Percentiles rank a stretch among this genome's conserved stretches.
phyloP scores from a whole-genome alignment of 2,888 invertebrate species.

The Idaea biselata region DNA sequence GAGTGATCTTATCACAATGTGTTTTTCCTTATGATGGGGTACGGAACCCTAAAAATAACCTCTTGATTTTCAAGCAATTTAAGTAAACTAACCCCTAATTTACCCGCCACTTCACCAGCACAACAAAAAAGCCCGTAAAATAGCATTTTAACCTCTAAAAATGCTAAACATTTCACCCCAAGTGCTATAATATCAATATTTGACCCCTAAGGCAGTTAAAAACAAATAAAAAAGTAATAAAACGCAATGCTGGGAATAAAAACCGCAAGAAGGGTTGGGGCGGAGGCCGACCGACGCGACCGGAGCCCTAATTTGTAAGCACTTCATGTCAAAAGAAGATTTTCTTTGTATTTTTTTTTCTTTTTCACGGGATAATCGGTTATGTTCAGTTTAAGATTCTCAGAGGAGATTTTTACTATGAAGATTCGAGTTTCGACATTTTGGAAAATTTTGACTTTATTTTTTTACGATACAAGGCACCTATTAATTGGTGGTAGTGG shows the following conservation, averaged over 20 bases:
- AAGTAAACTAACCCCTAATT: neutral
- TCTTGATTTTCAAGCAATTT: neutral
- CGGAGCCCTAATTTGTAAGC: neutral
- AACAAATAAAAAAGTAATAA: slow-evolving; percentile 80
- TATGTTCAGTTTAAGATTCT: neutral
- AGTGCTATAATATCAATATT: slow-evolving; percentile 41
- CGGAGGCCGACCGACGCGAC: neutral
- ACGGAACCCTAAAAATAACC: neutral
- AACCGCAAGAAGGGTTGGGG: slow-evolving; percentile 1
- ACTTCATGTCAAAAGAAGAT: slow-evolving; percentile 1
- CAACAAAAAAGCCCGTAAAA: neutral
- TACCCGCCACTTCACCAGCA: neutral
- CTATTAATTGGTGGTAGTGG: too few species aligned
- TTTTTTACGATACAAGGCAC: too few species aligned
- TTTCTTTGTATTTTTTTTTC: neutral
- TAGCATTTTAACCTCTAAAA: neutral
- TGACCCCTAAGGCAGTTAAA: slow-evolving; percentile 64
- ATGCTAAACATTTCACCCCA: neutral
- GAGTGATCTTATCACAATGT: too few species aligned
- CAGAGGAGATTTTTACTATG: too few species aligned
- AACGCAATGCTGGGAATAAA: slow-evolving; percentile 51
- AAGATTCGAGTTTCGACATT: too few species aligned
- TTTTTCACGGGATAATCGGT: neutral
- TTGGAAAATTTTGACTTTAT: too few species aligned
- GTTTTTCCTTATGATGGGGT: too few species aligned